A percentile compares a stretch with the other conserved stretches of the same genome.
phyloP scores from a whole-genome alignment of 2,113 vertebrate species.

The Halcyon malimbica region DNA sequence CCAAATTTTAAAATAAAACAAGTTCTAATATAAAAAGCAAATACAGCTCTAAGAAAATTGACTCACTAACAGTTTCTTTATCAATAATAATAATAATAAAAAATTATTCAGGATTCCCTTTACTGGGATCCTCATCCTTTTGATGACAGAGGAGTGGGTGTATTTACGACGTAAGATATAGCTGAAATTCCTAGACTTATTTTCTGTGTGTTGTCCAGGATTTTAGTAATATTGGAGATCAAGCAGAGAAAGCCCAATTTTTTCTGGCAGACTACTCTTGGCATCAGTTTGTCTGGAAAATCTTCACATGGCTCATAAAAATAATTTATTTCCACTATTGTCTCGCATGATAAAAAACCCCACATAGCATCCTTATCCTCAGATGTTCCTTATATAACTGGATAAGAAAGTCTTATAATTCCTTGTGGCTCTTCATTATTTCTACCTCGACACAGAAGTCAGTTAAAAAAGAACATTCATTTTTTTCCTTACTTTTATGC shows the following conservation, averaged over 20 bases:
- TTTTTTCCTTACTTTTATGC: neutral
- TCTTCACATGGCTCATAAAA: constrained; percentile 46
- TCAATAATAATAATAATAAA: neutral
- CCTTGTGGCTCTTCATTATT: neutral
- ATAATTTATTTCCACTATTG: constrained; percentile 22
- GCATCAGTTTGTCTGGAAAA: constrained; percentile 43
- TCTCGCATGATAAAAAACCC: neutral
- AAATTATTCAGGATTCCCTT: neutral
- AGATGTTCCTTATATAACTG: neutral
- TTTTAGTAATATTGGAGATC: constrained; percentile 30
- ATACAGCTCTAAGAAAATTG: neutral
- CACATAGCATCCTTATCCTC: neutral
- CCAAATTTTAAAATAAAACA: neutral
- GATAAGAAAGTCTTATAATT: neutral
- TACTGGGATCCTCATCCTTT: neutral
- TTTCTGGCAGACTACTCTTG: constrained; percentile 46
- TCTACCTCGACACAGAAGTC: neutral
- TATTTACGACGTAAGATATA: neutral
- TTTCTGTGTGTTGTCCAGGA: constrained; percentile 27
- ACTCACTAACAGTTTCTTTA: neutral
- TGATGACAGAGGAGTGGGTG: neutral
- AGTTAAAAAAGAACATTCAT: neutral
- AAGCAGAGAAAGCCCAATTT: neutral
- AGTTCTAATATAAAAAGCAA: neutral
- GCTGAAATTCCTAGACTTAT: constrained; percentile 4